A percentile compares a stretch with the other conserved stretches of the same genome.
Conservation (phyloP, 2,888 invertebrate species). For the Nycteola revayana region DNA sequence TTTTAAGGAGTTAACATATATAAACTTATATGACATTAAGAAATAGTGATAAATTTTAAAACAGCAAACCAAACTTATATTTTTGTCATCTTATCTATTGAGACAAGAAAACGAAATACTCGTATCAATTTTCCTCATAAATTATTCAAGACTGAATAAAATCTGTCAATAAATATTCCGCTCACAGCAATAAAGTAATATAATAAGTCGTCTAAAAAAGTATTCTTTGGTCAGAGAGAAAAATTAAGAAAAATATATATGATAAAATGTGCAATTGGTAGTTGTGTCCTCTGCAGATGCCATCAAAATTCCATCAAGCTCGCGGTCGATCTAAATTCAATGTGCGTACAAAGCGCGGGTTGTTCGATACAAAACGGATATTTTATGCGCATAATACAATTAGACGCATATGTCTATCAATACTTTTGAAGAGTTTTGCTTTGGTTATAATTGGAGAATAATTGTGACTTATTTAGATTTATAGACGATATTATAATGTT, state of each 20-base stretch:
- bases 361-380: slow-evolving; percentile 27
- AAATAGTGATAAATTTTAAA: too few relatives aligned
- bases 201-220: slow-evolving; percentile 20
- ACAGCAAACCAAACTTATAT: too few relatives aligned
- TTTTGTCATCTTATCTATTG: too few relatives aligned
- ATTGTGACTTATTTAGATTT: too few relatives aligned
- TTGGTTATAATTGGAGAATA: too few relatives aligned
- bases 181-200: slow-evolving; percentile 7
- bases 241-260: background rate
- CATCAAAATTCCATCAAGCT: slow-evolving; percentile 68
- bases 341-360: slow-evolving; percentile 47
- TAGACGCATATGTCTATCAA: slow-evolving; percentile 35
- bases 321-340: slow-evolving; percentile 65
- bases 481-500: too few relatives aligned
- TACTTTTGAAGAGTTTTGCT: too few relatives aligned
- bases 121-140: background rate
- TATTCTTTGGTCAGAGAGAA: slow-evolving; percentile 1
- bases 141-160: background rate
- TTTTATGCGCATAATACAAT: slow-evolving; percentile 40
- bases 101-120: too few relatives aligned
- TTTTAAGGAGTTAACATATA: too few relatives aligned
- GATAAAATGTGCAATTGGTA: background rate
- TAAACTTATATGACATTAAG: too few relatives aligned
- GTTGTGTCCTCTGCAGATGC: slow-evolving; percentile 39
- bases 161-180: slow-evolving; percentile 12